Percentiles rank a stretch among this genome's conserved stretches.
Evolutionary conservation across 2,888 invertebrate species (phyloP).

Genomic region (Drosophila peninsularis): DNA sequence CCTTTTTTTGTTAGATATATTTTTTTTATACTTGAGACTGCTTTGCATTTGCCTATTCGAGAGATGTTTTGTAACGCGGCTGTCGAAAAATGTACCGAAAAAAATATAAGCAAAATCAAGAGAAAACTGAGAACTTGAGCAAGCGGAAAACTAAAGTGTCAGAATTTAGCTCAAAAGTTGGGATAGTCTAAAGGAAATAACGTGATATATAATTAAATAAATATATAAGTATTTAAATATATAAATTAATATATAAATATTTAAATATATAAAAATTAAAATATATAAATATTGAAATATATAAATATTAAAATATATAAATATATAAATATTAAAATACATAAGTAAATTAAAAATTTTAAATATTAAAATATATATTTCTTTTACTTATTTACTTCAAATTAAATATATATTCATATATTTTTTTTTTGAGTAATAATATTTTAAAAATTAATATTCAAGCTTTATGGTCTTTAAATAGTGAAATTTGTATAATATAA

Average conservation of each 20-base stretch:
- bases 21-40: conserved; percentile 41
- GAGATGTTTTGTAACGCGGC: conserved; percentile 53
- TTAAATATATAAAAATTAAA: background rate
- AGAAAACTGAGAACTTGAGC: conserved; percentile 12
- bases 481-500: no score
- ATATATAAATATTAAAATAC: no score
- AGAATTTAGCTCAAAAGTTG: background rate
- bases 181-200: background rate
- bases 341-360: no score
- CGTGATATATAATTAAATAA: no score
- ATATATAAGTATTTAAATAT: background rate
- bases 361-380: no score
- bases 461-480: no score
- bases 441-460: no score
- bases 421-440: no score
- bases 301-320: background rate
- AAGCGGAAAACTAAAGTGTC: conserved; percentile 10
- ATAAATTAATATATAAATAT: background rate
- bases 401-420: no score
- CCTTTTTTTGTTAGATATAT: conserved; percentile 26
- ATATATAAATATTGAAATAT: background rate
- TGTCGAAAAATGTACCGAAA: conserved; percentile 36
- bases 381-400: no score
- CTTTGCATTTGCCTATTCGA: conserved; percentile 63
- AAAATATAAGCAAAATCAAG: conserved; percentile 9